Base-by-base conservation (phyloP, 2,888 invertebrate genomes). In the Syritta pipiens region DNA sequence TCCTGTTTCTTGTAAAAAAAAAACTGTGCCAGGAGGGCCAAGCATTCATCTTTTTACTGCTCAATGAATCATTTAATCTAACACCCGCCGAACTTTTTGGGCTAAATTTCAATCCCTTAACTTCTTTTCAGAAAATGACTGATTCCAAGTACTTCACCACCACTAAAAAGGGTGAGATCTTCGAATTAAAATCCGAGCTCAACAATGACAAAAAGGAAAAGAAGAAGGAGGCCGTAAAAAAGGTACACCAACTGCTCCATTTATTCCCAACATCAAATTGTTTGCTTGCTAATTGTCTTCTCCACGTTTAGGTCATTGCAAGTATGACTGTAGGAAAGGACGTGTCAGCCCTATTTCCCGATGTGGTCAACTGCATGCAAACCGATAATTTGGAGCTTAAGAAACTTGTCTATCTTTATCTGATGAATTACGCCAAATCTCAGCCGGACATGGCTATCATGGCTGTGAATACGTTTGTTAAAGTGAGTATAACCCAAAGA, bases 301-400 rank as follows among this genome's bases (percentile, higher is more conserved):
- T n/a, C n/a, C n/a, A n/a, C 17, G 10, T 65, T 62, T 84, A 98
- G 94, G 99, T 99, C 14, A 99, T 99, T 86, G 99, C 99, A 19
- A 98, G 98, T 79, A 99, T 99, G 99, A 99, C 99, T 4, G 99
- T 99, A 17, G 99, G 99, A 57, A 99, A 99, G 91, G 99, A 99
- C 92, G 99, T 99, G 0, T 96, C 96, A 0, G 98, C 99, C 1
- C 90, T 99, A 10, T 99, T 99, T 88, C 99, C 99, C 0, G 99
- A 99, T 88, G 99, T 99, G 1, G 98, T 99, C 22, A 99, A 99
- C 90, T 99, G 99, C 88, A 99, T 99, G 99, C 99, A 99, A 90
- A 99, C 99, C 0, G 99, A 99, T 88, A 99, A 99, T 89, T 90
- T 99, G 86, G 99, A 99, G 89, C 90, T 99, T 84, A 99, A 99